Percentiles rank a stretch among this genome's conserved stretches.
Evolutionary conservation across 1,140 invertebrate genomes (phyloP).

Genomic region (Armadillidium nasatum): DNA sequence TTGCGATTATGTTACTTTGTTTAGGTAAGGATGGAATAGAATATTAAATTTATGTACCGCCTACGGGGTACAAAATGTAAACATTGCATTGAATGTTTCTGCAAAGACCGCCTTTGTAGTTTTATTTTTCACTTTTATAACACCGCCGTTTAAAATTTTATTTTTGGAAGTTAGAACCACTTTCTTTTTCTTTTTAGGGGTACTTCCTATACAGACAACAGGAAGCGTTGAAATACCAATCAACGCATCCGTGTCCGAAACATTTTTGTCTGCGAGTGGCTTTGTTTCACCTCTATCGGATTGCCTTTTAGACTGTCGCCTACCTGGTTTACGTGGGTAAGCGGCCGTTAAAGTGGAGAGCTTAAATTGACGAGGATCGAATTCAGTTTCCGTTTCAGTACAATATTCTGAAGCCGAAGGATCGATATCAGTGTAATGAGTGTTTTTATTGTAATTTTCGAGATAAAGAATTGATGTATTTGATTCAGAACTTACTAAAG

Average conservation of each 20-base stretch:
- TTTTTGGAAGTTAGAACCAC: neutral
- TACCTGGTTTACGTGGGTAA: too few relatives aligned
- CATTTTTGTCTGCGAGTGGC: too few relatives aligned
- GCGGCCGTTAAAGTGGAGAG: neutral
- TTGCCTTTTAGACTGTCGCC: too few relatives aligned
- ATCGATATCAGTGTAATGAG: slow-evolving; percentile 31
- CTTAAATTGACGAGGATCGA: slow-evolving; percentile 31
- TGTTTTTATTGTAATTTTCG: slow-evolving; percentile 28
- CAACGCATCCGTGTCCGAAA: neutral
- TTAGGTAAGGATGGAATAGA: neutral
- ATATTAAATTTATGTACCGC: neutral
- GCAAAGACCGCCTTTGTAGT: slow-evolving; percentile 36
- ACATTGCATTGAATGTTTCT: slow-evolving; percentile 43
- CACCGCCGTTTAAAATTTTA: slow-evolving; percentile 19
- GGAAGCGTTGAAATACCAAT: neutral
- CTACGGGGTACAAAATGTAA: slow-evolving; percentile 41
- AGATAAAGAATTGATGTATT: slow-evolving; percentile 36
- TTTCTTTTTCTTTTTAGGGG: slow-evolving; percentile 12
- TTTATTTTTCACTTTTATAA: slow-evolving; percentile 36
- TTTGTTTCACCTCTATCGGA: too few relatives aligned
- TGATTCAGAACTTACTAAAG: slow-evolving; percentile 43
- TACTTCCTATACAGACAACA: slow-evolving; percentile 26
- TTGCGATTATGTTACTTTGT: neutral
- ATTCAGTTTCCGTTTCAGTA: slow-evolving; percentile 35
- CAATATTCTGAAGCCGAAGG: slow-evolving; percentile 30